Evolutionary conservation across 1,140 invertebrate genomes (phyloP).

Genomic region (Augochlora pura): DNA sequence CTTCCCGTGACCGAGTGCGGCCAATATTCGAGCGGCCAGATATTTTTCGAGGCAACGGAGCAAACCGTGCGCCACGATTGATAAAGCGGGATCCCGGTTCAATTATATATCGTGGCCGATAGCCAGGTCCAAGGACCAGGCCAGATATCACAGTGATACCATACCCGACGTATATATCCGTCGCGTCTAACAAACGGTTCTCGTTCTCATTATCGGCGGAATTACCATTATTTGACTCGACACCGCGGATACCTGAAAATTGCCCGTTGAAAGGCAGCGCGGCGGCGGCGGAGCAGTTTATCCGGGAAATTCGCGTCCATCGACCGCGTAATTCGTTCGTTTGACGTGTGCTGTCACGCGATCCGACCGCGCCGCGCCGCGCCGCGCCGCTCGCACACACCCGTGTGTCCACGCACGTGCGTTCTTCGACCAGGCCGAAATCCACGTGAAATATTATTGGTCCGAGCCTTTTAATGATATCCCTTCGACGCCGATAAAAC

Average conservation of each 20-base stretch:
- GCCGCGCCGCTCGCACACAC: too few species aligned
- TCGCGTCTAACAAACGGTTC: constrained; percentile 11
- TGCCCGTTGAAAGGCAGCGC: constrained; percentile 40
- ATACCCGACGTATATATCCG: constrained; percentile 14
- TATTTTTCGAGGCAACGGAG: constrained; percentile 14
- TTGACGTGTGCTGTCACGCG: constrained; percentile 62
- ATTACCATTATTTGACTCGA: constrained; percentile 55
- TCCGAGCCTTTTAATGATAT: constrained; percentile 41
- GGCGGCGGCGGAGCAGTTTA: constrained; percentile 39
- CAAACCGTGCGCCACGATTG: not conserved
- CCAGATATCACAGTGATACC: too few species aligned
- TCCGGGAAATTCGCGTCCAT: constrained; percentile 52
- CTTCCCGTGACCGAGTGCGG: not conserved
- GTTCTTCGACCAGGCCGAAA: constrained; percentile 4
- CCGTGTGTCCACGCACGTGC: constrained; percentile 25
- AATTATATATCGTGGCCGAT: not conserved
- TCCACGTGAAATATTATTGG: constrained; percentile 53
- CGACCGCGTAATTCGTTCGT: constrained; percentile 60
- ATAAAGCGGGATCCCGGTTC: constrained; percentile 1
- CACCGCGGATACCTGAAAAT: constrained; percentile 47
- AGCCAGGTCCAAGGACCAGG: not conserved
- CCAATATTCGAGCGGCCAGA: not conserved
- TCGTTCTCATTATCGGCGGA: constrained; percentile 49
- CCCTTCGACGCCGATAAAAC: constrained; percentile 36
- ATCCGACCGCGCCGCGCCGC: constrained; percentile 38